Evolutionary conservation across 2,888 invertebrate genomes (phyloP).

Genomic region (Andrena bucephala): DNA sequence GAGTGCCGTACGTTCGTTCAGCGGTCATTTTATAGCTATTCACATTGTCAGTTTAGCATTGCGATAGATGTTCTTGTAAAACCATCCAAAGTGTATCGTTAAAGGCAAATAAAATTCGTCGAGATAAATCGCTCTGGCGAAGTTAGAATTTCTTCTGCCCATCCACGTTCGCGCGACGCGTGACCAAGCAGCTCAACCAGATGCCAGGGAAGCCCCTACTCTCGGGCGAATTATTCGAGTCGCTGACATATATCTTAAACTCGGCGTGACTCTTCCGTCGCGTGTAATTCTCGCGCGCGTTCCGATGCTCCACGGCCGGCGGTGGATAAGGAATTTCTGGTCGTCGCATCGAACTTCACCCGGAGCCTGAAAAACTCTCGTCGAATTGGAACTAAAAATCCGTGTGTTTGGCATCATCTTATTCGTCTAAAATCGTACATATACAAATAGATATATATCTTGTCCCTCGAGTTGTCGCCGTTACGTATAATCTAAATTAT

Average conservation of each 20-base stretch:
- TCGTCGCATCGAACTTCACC: conserved; percentile 9
- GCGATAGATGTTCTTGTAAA: background rate
- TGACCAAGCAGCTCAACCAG: background rate
- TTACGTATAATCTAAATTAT: conserved; percentile 34
- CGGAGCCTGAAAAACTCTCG: conserved; percentile 9
- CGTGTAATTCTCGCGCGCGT: conserved; percentile 13
- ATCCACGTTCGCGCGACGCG: background rate
- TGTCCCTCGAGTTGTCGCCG: conserved; percentile 43
- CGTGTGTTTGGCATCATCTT: conserved; percentile 31
- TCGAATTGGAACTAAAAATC: conserved; percentile 40
- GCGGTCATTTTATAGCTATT: background rate
- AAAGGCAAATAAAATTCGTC: background rate
- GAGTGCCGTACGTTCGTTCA: background rate
- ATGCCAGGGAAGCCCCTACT: too few species aligned
- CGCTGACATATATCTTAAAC: background rate
- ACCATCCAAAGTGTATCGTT: background rate
- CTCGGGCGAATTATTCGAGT: background rate
- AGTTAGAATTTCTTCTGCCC: background rate
- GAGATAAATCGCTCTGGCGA: conserved; percentile 7
- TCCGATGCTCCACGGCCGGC: background rate
- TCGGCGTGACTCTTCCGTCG: background rate
- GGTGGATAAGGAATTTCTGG: conserved; percentile 24
- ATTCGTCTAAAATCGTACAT: conserved; percentile 26
- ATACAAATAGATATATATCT: conserved; percentile 13
- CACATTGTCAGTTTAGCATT: background rate